Conservation (phyloP, 2,113 vertebrate species). For the Hypocryptadius cinnamomeus region DNA sequence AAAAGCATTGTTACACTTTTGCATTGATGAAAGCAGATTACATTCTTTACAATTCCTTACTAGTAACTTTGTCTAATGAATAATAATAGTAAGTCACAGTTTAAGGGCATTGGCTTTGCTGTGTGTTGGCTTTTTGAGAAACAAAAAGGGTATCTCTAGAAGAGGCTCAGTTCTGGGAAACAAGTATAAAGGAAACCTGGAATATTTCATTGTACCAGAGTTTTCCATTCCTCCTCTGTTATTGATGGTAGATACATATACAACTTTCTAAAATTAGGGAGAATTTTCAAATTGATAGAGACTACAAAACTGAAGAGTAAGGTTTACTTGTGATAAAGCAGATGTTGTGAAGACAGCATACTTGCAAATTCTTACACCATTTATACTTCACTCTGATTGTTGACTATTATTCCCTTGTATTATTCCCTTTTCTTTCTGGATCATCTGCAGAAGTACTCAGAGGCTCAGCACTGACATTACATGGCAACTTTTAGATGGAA, state of each 20-base stretch:
- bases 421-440: neutral
- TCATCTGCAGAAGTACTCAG: neutral
- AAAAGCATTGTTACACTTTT: constrained; percentile 10
- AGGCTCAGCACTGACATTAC: neutral
- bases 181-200: neutral
- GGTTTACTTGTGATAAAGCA: neutral
- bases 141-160: neutral
- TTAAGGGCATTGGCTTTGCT: neutral
- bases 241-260: neutral
- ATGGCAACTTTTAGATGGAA: neutral
- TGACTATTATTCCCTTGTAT: no score
- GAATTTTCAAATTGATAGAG: neutral
- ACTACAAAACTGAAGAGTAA: neutral
- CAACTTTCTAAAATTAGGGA: neutral
- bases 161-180: neutral
- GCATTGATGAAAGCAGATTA: constrained; percentile 10
- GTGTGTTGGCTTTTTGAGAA: neutral
- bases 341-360: neutral
- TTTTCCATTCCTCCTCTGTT: neutral
- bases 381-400: neutral
- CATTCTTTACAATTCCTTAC: neutral
- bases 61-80: neutral
- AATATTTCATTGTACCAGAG: neutral
- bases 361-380: neutral
- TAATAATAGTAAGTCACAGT: neutral